Percentiles rank a stretch among this genome's conserved stretches.
Conservation (phyloP, 1,140 invertebrate species). For the Panulirus ornatus region DNA sequence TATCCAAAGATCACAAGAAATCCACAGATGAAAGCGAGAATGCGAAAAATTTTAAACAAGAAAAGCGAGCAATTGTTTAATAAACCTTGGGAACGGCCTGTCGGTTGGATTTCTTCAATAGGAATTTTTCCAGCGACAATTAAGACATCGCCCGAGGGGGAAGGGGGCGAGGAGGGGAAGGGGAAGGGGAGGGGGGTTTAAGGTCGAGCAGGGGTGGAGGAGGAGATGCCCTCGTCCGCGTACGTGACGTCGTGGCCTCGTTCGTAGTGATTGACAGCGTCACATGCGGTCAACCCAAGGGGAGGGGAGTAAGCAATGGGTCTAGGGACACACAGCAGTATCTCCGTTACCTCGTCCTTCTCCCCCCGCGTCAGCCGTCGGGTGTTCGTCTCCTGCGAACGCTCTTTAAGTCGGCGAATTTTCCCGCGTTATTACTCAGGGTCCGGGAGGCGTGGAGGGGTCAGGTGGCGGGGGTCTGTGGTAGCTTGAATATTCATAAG, state of each 20-base stretch:
- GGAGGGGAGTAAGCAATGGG: neutral
- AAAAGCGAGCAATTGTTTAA: slow-evolving; percentile 53
- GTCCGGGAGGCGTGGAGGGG: neutral
- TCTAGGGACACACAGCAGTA: too few species aligned
- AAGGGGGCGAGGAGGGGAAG: neutral
- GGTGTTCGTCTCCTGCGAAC: neutral
- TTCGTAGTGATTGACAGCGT: slow-evolving; percentile 29
- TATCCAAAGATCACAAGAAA: slow-evolving; percentile 18
- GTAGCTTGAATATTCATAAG: too few species aligned
- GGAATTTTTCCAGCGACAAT: slow-evolving; percentile 57
- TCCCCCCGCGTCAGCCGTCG: neutral
- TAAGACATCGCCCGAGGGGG: slow-evolving; percentile 49
- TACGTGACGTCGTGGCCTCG: slow-evolving; percentile 30
- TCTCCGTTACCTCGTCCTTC: neutral
- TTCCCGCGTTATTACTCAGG: neutral
- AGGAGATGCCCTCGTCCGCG: neutral
- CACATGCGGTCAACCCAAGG: neutral
- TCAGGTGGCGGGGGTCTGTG: neutral
- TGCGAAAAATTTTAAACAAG: slow-evolving; percentile 37
- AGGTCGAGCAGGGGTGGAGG: slow-evolving; percentile 10
- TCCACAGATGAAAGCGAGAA: slow-evolving; percentile 52
- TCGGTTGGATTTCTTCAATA: slow-evolving; percentile 1
- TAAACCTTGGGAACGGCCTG: slow-evolving; percentile 3
- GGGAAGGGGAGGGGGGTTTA: neutral
- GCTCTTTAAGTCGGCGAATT: neutral